These are phyloP conservation scores for Drosophila kokeensis DNA, from an alignment of 2,888 invertebrate genomes.

Conservation along the genomic window DNA sequence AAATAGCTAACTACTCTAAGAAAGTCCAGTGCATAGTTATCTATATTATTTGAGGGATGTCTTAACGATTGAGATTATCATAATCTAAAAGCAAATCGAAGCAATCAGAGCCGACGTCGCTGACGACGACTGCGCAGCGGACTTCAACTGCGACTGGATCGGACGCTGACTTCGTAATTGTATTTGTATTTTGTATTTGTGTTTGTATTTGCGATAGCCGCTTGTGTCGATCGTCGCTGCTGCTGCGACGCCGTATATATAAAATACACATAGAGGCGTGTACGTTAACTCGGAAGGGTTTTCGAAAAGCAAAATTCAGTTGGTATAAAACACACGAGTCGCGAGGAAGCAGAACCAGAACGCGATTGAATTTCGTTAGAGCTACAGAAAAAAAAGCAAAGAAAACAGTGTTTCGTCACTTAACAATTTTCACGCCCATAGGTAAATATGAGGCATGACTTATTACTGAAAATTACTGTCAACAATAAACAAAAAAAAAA, in stretches of 20 bases:
- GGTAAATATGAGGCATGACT: slow-evolving; percentile 59
- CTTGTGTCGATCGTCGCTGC: slow-evolving; percentile 53
- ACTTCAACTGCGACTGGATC: slow-evolving; percentile 18
- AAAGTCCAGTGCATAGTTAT: neutral
- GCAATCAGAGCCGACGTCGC: slow-evolving; percentile 13
- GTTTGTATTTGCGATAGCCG: slow-evolving; percentile 51
- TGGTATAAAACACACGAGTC: slow-evolving; percentile 72
- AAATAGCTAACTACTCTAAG: neutral
- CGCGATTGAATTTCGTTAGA: slow-evolving; percentile 53
- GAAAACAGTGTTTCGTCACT: slow-evolving; percentile 22
- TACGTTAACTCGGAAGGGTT: slow-evolving; percentile 76
- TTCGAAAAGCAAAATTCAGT: slow-evolving; percentile 76
- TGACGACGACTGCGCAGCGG: neutral
- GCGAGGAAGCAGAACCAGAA: slow-evolving; percentile 70
- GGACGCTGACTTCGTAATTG: slow-evolving; percentile 36
- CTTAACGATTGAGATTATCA: slow-evolving; percentile 24
- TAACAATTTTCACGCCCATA: slow-evolving; percentile 44
- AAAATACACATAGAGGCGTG: slow-evolving; percentile 43
- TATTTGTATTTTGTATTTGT: slow-evolving; percentile 48
- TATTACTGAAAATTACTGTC: slow-evolving; percentile 51
- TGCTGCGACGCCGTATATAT: slow-evolving; percentile 27
- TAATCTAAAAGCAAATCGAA: slow-evolving; percentile 29
- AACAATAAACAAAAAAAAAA: slow-evolving; percentile 26
- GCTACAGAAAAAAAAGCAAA: slow-evolving; percentile 24
- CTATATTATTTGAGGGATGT: neutral